phyloP scores from a whole-genome alignment of 1,140 invertebrate genomes.

The Lycorma delicatula region DNA sequence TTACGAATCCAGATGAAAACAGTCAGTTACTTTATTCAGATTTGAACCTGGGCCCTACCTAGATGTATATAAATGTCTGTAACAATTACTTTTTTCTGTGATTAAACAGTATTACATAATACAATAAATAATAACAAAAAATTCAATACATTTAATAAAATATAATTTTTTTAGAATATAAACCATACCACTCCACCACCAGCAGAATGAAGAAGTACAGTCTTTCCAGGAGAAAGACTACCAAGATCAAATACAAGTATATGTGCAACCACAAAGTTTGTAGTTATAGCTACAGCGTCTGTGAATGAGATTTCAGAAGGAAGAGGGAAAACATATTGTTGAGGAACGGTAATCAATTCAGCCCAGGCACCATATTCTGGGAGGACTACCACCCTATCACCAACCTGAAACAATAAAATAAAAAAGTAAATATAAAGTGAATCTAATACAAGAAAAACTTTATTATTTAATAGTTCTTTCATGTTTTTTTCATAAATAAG shows the following conservation, averaged over 20 bases:
- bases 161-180: neutral
- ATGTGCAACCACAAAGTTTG: conserved; percentile 81
- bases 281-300: conserved; percentile 73
- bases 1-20: too few relatives aligned
- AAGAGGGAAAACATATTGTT: conserved; percentile 68
- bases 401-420: conserved; percentile 50
- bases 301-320: conserved; percentile 65
- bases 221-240: conserved; percentile 65
- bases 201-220: conserved; percentile 73
- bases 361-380: conserved; percentile 79
- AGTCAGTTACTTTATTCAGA: too few relatives aligned
- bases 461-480: too few relatives aligned
- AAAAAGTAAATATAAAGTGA: too few relatives aligned
- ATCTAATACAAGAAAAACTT: too few relatives aligned
- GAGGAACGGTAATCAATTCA: conserved; percentile 67
- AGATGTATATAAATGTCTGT: too few relatives aligned
- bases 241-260: conserved; percentile 78
- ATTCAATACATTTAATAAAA: too few relatives aligned
- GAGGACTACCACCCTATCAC: conserved; percentile 75
- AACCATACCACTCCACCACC: conserved; percentile 80
- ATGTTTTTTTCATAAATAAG: too few relatives aligned
- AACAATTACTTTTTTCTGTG: too few relatives aligned
- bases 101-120: too few relatives aligned
- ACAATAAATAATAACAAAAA: too few relatives aligned
- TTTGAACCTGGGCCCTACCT: too few relatives aligned